Evolutionary conservation across 2,888 invertebrate genomes (phyloP), one percentile per base, ranked within the genome.

Genomic region (Sinodicranocentrus sp.): DNA sequence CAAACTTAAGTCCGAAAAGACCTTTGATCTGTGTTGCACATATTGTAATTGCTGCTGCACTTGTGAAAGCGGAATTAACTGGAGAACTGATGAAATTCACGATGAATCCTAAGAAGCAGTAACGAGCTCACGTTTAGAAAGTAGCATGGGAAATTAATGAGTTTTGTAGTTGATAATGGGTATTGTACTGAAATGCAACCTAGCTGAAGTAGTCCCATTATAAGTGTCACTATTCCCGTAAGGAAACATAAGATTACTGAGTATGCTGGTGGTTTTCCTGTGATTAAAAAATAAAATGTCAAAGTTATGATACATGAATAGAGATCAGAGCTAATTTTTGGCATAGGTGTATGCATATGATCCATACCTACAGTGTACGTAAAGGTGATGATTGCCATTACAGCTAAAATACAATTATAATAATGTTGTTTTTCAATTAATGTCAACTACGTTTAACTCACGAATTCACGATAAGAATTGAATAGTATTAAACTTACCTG

Each of bases 71-170:
- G 1, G 84, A 83, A 33, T 86, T 88, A 0, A 88, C 88, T 3
- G 88, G 88, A 1, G 86, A 73, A 28, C 86, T 86, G 19, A 89
- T 89, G 57, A 89, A 89, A 67, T 89, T 88, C 8, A 88, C 89
- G 21, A 89, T 89, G 33, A 89, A 89, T 28, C 89, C 88, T 88
- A 33, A 15, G 25, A 39, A 39, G n/a, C n/a, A n/a, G n/a, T n/a
- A n/a, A n/a, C n/a, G n/a, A n/a, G n/a, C n/a, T n/a, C n/a, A n/a
- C n/a, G n/a, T n/a, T n/a, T n/a, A n/a, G n/a, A n/a, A n/a, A n/a
- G n/a, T n/a, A n/a, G n/a, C n/a, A n/a, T n/a, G n/a, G n/a, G n/a
- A n/a, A n/a, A n/a, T n/a, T n/a, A n/a, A n/a, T n/a, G n/a, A n/a
- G n/a, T n/a, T n/a, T n/a, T n/a, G n/a, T n/a, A n/a, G n/a, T n/a